These are phyloP conservation scores for Tenthredo amoena DNA, from an alignment of 2,888 invertebrate species.

Conservation along the genomic window DNA sequence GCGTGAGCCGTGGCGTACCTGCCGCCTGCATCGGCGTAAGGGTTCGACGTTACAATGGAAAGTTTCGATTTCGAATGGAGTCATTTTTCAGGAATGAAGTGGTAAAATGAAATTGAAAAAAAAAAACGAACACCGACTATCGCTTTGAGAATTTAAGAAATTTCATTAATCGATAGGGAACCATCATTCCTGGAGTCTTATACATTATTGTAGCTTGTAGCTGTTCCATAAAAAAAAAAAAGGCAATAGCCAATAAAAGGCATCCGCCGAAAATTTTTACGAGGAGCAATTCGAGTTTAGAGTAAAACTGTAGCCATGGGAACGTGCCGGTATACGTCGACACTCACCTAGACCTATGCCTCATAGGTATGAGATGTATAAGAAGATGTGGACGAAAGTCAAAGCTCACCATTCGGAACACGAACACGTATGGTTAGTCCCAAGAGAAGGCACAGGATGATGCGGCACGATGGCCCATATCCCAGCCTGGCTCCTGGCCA, in stretches of 20 bases:
- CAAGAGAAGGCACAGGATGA: conserved; percentile 30
- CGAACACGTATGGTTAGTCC: conserved; percentile 45
- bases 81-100: background rate
- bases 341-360: background rate
- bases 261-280: background rate
- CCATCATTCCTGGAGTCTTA: background rate
- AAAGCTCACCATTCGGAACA: conserved; percentile 15
- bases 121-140: background rate
- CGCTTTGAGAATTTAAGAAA: background rate
- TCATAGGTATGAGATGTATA: background rate
- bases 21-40: conserved; percentile 5
- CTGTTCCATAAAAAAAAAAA: background rate
- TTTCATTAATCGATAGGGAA: background rate
- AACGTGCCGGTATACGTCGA: background rate
- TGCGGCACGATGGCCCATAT: conserved; percentile 46
- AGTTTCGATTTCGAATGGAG: background rate
- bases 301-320: background rate
- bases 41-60: background rate
- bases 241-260: background rate
- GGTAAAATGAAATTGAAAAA: background rate
- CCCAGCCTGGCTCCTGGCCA: conserved; percentile 49
- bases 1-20: background rate
- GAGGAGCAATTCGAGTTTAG: background rate
- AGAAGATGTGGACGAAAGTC: background rate
- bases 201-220: background rate